These are phyloP conservation scores for Dusona sp. DNA, from an alignment of 2,888 invertebrate species.

Conservation along the genomic window DNA sequence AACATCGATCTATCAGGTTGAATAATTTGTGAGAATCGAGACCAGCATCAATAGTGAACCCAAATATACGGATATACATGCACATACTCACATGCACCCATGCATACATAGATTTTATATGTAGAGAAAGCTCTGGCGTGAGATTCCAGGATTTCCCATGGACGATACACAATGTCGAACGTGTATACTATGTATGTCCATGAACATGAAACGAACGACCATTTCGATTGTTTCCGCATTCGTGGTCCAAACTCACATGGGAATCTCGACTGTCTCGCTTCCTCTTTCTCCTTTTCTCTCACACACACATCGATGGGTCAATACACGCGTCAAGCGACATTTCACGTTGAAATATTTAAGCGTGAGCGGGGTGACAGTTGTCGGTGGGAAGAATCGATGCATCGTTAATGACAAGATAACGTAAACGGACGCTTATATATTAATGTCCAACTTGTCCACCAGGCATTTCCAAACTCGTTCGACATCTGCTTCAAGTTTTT, in stretches of 20 bases:
- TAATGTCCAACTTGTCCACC: not conserved
- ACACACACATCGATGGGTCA: constrained; percentile 36
- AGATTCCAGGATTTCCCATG: constrained; percentile 49
- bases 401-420: constrained; percentile 57
- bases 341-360: constrained; percentile 65
- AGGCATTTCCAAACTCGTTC: not conserved
- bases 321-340: constrained; percentile 57
- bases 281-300: not conserved
- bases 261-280: constrained; percentile 37
- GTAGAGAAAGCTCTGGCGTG: constrained; percentile 28
- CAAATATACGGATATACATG: not conserved
- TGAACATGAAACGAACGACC: constrained; percentile 33
- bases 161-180: constrained; percentile 47
- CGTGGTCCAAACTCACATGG: constrained; percentile 50
- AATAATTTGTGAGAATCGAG: constrained; percentile 59
- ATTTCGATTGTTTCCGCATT: constrained; percentile 5
- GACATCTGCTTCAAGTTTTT: not conserved
- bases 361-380: constrained; percentile 61
- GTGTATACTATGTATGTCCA: constrained; percentile 33
- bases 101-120: not conserved
- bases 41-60: constrained; percentile 1
- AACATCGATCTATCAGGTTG: constrained; percentile 59
- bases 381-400: constrained; percentile 43
- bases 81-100: not conserved
- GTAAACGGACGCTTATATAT: constrained; percentile 34